Conservation (phyloP, 2,113 vertebrate species). For the Corythaeola cristata region DNA sequence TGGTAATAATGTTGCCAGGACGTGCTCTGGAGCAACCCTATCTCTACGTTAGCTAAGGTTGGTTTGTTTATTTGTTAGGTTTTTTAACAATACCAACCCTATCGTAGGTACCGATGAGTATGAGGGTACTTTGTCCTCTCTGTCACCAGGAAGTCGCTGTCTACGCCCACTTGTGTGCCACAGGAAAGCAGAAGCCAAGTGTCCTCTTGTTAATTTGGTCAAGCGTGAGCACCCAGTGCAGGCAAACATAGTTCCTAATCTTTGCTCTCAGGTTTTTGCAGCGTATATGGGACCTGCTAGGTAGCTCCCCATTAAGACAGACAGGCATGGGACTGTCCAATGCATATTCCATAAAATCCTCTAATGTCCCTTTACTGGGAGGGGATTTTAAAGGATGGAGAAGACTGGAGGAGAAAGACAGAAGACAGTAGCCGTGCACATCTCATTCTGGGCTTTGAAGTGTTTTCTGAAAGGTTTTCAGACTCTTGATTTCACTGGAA, state of each 20-base stretch:
- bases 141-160: background rate
- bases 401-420: background rate
- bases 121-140: background rate
- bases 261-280: background rate
- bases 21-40: background rate
- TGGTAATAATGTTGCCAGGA: background rate
- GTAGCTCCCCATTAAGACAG: background rate
- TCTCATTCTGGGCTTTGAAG: background rate
- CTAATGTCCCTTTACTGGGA: background rate
- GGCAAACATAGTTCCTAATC: background rate
- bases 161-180: background rate
- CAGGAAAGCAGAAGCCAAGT: background rate
- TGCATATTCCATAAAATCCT: background rate
- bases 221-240: background rate
- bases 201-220: background rate
- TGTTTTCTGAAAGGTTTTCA: background rate
- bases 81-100: background rate
- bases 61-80: background rate
- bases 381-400: background rate
- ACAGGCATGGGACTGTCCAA: background rate
- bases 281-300: background rate
- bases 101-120: background rate
- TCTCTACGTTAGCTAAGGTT: rapidly evolving
- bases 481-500: background rate
- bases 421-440: background rate